phyloP scores from a whole-genome alignment of 2,888 invertebrate genomes.

The Leucoma salicis region DNA sequence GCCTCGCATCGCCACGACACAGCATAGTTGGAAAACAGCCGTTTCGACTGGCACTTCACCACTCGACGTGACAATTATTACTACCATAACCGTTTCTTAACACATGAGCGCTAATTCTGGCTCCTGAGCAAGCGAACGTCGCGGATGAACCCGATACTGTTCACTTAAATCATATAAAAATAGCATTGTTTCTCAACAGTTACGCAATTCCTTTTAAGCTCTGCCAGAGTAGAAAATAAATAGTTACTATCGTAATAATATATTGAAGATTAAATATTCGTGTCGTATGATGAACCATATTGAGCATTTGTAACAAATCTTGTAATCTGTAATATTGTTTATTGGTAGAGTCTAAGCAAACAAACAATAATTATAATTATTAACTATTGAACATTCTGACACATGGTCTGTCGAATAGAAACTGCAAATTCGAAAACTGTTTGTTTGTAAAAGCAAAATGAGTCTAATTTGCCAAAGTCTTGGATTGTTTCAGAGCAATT shows the following conservation, averaged over 20 bases:
- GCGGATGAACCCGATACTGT: slow-evolving; percentile 44
- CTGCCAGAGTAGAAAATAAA: slow-evolving; percentile 34
- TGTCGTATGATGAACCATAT: too few species aligned
- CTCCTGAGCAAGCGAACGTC: slow-evolving; percentile 44
- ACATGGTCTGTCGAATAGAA: too few species aligned
- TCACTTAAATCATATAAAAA: slow-evolving; percentile 38
- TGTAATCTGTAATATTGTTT: too few species aligned
- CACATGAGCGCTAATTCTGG: slow-evolving; percentile 59
- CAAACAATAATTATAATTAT: too few species aligned
- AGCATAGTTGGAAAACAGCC: slow-evolving; percentile 6
- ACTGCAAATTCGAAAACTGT: neutral
- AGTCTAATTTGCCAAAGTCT: neutral
- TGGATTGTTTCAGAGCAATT: slow-evolving; percentile 6
- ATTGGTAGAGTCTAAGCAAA: too few species aligned
- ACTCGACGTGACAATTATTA: slow-evolving; percentile 59
- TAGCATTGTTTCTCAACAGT: slow-evolving; percentile 48
- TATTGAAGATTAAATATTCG: slow-evolving; percentile 17
- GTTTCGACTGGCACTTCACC: slow-evolving; percentile 16
- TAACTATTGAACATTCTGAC: too few species aligned
- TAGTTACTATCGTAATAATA: slow-evolving; percentile 21
- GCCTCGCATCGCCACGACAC: slow-evolving; percentile 7
- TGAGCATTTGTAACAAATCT: too few species aligned
- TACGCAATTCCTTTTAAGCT: slow-evolving; percentile 46
- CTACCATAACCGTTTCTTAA: slow-evolving; percentile 60
- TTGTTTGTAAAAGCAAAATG: neutral